Base-by-base conservation (phyloP, 2,113 vertebrate species). In the Cephalopholis sonnerati region DNA sequence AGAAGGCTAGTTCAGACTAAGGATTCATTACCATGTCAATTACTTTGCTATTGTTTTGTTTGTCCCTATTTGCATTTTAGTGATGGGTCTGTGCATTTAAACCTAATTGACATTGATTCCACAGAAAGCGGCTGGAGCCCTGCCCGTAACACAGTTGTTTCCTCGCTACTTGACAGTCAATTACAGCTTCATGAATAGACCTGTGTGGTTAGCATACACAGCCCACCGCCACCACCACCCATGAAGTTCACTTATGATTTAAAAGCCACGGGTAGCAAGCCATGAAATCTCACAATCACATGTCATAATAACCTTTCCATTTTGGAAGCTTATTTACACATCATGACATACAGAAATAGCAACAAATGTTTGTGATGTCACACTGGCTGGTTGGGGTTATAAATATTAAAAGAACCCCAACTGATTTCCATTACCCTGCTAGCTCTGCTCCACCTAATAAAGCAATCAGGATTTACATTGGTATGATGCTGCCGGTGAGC, bases 171-270 rank as follows among this genome's bases (percentile, higher is more conserved):
- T 86, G 84, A 92, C 86, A 89, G 87, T 76, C 75, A 88, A 88
- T 92, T 89, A 82, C 71, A 67, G 80, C 62, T 92, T 89, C 57
- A 88, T 90, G 76, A 92, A 84, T 84, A 75, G 24, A 79, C 61
- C 64, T 67, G 62, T 85, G 74, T 76, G 77, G n/a, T 91, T 82
- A 75, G 74, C 58, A 84, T 86, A 25, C 53, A 48, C 27, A 80
- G 55, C 13, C 54, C 17, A 65, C 18, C 24, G 53, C 4, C 36
- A 41, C 65, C 53, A 70, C 73, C 76, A 63, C 24, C 77, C 50
- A 54, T 73, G 55, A 88, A 74, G 83, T 83, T 85, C 71, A 82
- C 72, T 82, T 79, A 48, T 82, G 64, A 87, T 77, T 81, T 79
- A 69, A 84, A 87, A 77, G 79, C 82, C 65, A 65, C 50, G 51